Evolutionary conservation across 2,113 vertebrate genomes (phyloP).

Genomic region (Heterotilapia buettikoferi): DNA sequence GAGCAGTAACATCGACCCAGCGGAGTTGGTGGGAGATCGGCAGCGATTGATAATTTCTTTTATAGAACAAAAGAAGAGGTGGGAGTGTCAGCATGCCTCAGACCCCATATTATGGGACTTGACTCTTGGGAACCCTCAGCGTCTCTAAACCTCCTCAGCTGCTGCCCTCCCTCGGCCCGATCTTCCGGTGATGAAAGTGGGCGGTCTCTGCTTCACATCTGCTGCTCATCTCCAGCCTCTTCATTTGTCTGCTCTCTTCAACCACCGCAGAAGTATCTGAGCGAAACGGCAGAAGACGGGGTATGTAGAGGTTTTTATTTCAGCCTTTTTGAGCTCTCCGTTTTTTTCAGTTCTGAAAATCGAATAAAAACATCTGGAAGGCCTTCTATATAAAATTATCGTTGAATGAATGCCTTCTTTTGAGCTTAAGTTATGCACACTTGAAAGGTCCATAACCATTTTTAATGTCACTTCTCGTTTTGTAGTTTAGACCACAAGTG

Average conservation of each 20-base stretch:
- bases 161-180: fast-evolving
- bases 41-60: fast-evolving
- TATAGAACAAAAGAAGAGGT: not conserved
- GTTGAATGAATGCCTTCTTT: not conserved
- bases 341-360: not conserved
- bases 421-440: not conserved
- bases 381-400: not conserved
- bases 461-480: not conserved
- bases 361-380: not conserved
- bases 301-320: not conserved
- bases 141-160: not conserved
- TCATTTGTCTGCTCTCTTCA: not conserved
- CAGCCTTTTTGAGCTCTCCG: not conserved
- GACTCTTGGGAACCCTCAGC: not conserved
- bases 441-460: not conserved
- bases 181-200: not conserved
- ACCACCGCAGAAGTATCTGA: not conserved
- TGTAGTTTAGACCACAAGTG: not conserved
- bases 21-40: not conserved
- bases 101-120: not conserved
- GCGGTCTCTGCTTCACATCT: not conserved
- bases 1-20: not conserved
- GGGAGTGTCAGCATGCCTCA: not conserved
- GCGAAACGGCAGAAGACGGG: fast-evolving
- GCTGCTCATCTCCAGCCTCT: not conserved